Evolutionary conservation across 2,113 vertebrate genomes (phyloP).

Genomic region (Antechinus stuartii): DNA sequence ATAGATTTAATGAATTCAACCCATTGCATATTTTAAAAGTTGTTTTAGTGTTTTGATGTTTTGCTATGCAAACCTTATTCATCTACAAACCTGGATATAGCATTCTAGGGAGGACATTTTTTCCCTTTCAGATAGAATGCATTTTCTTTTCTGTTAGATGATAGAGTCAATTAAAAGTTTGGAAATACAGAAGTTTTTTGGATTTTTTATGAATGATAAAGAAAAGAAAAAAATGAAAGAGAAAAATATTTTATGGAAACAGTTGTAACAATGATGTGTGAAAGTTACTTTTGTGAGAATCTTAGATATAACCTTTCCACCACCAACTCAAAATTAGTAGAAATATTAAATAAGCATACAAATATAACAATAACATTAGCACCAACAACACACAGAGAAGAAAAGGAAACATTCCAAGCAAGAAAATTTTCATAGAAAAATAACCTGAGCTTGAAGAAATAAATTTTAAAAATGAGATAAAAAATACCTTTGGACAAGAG

Average conservation of each 20-base stretch:
- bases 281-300: background rate
- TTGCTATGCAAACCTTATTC: slow-evolving; percentile 41
- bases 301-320: background rate
- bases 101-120: slow-evolving; percentile 1
- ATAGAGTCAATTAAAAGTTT: slow-evolving; percentile 45
- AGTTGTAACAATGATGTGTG: background rate
- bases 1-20: slow-evolving; percentile 76
- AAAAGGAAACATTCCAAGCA: background rate
- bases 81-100: slow-evolving; percentile 26
- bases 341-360: background rate
- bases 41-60: slow-evolving; percentile 42
- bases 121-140: background rate
- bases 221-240: slow-evolving; percentile 8
- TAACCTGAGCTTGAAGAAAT: background rate
- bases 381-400: background rate
- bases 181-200: background rate
- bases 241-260: background rate
- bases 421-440: background rate
- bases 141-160: background rate
- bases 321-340: background rate
- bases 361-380: background rate
- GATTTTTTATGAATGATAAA: background rate
- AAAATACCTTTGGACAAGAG: background rate
- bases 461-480: background rate
- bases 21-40: slow-evolving; percentile 63